phyloP scores from a whole-genome alignment of 2,113 vertebrate species.

The Malurus melanocephalus region DNA sequence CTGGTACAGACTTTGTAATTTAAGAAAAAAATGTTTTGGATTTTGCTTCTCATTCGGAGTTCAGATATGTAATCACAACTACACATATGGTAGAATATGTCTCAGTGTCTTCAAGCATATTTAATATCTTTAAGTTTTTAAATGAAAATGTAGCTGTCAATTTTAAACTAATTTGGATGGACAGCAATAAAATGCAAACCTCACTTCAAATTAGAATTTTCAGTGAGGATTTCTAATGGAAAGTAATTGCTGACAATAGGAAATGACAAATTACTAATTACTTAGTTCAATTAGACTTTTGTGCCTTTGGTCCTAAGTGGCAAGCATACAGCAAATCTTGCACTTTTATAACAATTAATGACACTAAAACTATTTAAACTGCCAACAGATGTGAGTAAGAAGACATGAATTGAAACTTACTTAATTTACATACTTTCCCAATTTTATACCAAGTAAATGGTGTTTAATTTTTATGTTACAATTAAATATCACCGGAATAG shows the following conservation, averaged over 20 bases:
- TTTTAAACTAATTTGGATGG: conserved; percentile 87
- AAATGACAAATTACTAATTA: conserved; percentile 91
- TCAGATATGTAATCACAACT: neutral
- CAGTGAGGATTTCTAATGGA: conserved; percentile 84
- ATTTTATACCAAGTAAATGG: conserved; percentile 78
- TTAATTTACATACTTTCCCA: conserved; percentile 82
- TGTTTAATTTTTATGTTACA: conserved; percentile 82
- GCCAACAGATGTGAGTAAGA: conserved; percentile 85
- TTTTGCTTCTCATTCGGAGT: neutral
- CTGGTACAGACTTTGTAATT: neutral
- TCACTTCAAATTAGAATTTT: conserved; percentile 87
- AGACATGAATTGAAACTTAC: conserved; percentile 81
- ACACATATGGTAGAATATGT: neutral
- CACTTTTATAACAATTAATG: conserved; percentile 88
- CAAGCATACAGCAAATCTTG: conserved; percentile 86
- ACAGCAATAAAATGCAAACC: conserved; percentile 85
- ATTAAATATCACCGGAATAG: conserved; percentile 74
- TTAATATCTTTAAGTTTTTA: conserved; percentile 74
- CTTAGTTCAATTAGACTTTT: conserved; percentile 89
- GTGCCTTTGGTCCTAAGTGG: conserved; percentile 87
- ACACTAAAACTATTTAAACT: conserved; percentile 86
- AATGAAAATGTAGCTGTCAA: conserved; percentile 85
- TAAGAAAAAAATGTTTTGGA: neutral
- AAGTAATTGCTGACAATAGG: conserved; percentile 90
- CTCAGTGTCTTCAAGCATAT: conserved; percentile 66